Conservation (phyloP, 2,113 vertebrate species). For the Dascyllus trimaculatus region DNA sequence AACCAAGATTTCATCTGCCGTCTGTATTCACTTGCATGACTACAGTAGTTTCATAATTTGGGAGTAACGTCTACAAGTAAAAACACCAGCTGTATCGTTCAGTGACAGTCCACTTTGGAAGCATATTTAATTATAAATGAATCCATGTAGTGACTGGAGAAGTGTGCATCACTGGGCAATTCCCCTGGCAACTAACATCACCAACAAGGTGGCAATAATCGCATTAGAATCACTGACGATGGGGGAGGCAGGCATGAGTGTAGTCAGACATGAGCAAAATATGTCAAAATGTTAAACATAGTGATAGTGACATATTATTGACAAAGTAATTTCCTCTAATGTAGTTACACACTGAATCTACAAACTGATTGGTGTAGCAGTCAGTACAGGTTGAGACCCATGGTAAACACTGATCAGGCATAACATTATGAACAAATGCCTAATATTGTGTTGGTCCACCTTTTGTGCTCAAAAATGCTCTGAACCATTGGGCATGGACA, state of each 20-base stretch:
- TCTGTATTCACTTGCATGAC: conserved; percentile 35
- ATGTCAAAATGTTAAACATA: background rate
- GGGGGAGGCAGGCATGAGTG: conserved; percentile 42
- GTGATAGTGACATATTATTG: background rate
- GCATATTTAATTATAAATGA: conserved; percentile 31
- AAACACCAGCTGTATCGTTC: conserved; percentile 6
- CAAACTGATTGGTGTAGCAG: background rate
- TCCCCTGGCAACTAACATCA: conserved; percentile 65
- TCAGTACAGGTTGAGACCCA: background rate
- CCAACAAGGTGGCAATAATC: conserved; percentile 71
- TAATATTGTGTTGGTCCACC: no score
- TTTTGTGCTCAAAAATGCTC: no score
- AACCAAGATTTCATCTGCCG: conserved; percentile 23
- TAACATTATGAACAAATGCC: no score
- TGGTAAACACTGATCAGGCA: no score
- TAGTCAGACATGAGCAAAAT: conserved; percentile 28
- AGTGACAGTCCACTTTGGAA: conserved; percentile 11
- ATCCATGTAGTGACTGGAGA: conserved; percentile 36
- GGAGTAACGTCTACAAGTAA: background rate
- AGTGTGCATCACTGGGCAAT: conserved; percentile 47
- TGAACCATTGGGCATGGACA: no score
- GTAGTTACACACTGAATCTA: background rate
- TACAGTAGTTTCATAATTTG: conserved; percentile 8
- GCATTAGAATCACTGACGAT: conserved; percentile 65
- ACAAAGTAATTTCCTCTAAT: background rate